Evolutionary conservation across 1,140 invertebrate species (phyloP).

Genomic region (Ceratina japonica): DNA sequence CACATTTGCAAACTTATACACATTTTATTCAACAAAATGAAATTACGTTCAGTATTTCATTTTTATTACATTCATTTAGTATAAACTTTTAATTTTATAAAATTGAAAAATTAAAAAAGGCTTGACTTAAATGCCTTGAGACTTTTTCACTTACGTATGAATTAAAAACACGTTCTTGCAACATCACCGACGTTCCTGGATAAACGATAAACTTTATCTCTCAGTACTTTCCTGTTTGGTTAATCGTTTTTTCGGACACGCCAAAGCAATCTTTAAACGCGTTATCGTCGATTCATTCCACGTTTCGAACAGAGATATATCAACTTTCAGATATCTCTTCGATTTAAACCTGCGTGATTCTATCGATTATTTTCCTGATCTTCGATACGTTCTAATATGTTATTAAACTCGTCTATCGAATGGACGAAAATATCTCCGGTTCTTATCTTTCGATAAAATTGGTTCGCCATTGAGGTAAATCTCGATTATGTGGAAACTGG

Average conservation of each 20-base stretch:
- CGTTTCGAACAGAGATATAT: constrained; percentile 27
- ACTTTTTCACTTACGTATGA: too few relatives aligned
- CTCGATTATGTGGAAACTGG: not conserved
- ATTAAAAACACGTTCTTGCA: constrained; percentile 24
- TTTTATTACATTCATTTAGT: too few relatives aligned
- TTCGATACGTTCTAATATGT: too few relatives aligned
- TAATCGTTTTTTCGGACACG: constrained; percentile 40
- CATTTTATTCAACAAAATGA: too few relatives aligned
- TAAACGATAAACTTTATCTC: constrained; percentile 54
- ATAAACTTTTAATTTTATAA: too few relatives aligned
- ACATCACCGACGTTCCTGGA: constrained; percentile 26
- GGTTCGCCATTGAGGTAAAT: not conserved
- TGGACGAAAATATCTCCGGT: too few relatives aligned
- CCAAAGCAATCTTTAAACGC: constrained; percentile 25
- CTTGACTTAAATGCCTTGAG: not conserved
- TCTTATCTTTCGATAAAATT: not conserved
- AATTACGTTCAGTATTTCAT: too few relatives aligned
- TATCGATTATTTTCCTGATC: too few relatives aligned
- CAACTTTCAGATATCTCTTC: not conserved
- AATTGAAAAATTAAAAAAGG: too few relatives aligned
- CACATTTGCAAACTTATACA: too few relatives aligned
- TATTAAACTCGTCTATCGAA: too few relatives aligned
- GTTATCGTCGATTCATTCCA: constrained; percentile 29
- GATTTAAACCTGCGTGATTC: not conserved
- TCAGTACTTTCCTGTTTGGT: constrained; percentile 9